These are phyloP conservation scores for Myiagra hebetior DNA, from an alignment of 2,113 vertebrate genomes.

Conservation along the genomic window DNA sequence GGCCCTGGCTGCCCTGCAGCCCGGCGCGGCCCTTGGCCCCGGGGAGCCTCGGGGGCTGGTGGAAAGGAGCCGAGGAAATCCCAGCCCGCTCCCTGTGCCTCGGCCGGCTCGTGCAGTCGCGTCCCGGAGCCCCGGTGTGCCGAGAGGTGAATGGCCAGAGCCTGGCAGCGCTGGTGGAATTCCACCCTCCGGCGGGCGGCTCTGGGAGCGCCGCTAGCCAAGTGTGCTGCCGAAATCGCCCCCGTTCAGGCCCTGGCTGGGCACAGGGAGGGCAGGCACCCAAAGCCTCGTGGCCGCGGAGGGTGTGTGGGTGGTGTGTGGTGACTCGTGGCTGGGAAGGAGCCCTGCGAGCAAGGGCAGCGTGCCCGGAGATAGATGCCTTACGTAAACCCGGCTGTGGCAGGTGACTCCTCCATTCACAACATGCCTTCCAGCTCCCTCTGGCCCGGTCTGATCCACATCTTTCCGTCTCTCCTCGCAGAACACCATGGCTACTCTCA, in stretches of 20 bases:
- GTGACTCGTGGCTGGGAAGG: neutral
- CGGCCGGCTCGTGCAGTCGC: fast-evolving
- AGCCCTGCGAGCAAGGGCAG: neutral
- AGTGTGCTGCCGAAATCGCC: neutral
- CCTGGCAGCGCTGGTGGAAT: fast-evolving
- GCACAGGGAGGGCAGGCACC: neutral
- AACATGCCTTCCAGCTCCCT: fast-evolving
- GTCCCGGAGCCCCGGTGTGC: neutral
- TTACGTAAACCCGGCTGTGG: neutral
- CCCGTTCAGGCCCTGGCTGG: too few relatives aligned
- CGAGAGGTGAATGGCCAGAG: neutral
- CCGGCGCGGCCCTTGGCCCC: neutral
- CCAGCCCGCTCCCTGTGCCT: neutral
- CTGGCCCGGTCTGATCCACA: fast-evolving
- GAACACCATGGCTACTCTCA: conserved; percentile 84
- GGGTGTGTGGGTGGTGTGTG: neutral
- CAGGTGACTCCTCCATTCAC: neutral
- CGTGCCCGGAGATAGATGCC: neutral
- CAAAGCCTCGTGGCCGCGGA: fast-evolving
- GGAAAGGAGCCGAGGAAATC: neutral
- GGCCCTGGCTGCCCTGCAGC: too few relatives aligned
- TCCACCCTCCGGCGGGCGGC: neutral
- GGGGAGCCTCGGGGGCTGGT: too few relatives aligned
- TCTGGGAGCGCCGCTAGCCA: fast-evolving
- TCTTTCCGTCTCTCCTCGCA: neutral